These are phyloP conservation scores for Agriopis aurantiaria DNA, from an alignment of 2,888 invertebrate genomes.

Conservation along the genomic window DNA sequence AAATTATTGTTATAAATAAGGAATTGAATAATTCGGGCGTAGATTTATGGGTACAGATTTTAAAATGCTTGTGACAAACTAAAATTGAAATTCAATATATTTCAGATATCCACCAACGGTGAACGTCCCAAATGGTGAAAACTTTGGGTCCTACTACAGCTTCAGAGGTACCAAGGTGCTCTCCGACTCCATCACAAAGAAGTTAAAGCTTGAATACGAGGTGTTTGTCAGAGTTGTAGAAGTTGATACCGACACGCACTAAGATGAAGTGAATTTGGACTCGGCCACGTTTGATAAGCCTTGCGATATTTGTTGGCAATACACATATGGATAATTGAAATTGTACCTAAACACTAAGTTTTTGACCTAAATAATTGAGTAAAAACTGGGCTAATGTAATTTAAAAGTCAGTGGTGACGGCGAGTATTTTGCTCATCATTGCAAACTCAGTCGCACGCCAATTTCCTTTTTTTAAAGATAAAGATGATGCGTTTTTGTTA, in stretches of 20 bases:
- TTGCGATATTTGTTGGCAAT: background rate
- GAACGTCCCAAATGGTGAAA: slow-evolving; percentile 65
- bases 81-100: slow-evolving; percentile 27
- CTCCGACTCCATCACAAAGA: slow-evolving; percentile 63
- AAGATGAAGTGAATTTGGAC: background rate
- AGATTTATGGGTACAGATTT: background rate
- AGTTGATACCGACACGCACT: slow-evolving; percentile 36
- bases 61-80: background rate
- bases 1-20: too few relatives aligned
- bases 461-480: too few relatives aligned
- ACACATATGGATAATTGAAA: background rate
- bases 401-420: too few relatives aligned
- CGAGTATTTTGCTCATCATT: too few relatives aligned
- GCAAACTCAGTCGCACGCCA: too few relatives aligned
- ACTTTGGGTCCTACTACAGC: slow-evolving; percentile 73
- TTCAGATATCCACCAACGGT: slow-evolving; percentile 72
- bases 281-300: slow-evolving; percentile 7
- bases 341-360: background rate
- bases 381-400: too few relatives aligned
- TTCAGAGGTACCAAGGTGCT: slow-evolving; percentile 74
- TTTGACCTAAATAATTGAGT: too few relatives aligned
- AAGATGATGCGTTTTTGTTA: too few relatives aligned
- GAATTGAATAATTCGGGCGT: too few relatives aligned
- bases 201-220: slow-evolving; percentile 77
- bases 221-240: slow-evolving; percentile 77